A percentile compares a stretch with the other conserved stretches of the same genome.
These are phyloP conservation scores for Agrochola circellaris DNA, from an alignment of 2,888 invertebrate genomes.

Conservation along the genomic window DNA sequence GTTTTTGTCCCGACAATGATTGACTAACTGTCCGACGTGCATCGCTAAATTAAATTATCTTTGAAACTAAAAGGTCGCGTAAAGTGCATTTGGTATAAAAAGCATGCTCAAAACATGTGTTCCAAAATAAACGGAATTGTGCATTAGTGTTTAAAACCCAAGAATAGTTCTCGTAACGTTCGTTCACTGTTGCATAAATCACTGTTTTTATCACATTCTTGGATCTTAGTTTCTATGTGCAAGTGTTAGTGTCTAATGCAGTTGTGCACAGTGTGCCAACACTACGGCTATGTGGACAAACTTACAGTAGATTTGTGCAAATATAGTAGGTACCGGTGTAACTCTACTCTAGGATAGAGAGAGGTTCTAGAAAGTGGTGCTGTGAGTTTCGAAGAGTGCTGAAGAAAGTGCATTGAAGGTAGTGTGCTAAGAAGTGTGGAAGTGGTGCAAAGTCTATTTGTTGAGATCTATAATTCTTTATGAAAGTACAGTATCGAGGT, in stretches of 20 bases:
- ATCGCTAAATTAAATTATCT: conserved; percentile 60
- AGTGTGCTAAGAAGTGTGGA: conserved; percentile 88
- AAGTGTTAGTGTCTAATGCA: conserved; percentile 84
- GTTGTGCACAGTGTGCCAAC: conserved; percentile 82
- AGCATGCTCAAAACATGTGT: conserved; percentile 71
- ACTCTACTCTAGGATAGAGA: conserved; percentile 88
- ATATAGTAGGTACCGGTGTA: conserved; percentile 79
- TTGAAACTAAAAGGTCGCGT: conserved; percentile 55
- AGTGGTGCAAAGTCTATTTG: conserved; percentile 87
- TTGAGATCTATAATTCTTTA: conserved; percentile 85
- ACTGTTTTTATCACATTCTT: conserved; percentile 77
- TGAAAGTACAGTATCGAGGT: background rate
- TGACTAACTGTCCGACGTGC: conserved; percentile 70
- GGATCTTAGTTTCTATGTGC: conserved; percentile 82
- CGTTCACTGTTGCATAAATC: conserved; percentile 60
- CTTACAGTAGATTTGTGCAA: conserved; percentile 85
- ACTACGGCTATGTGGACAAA: conserved; percentile 86
- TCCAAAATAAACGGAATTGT: conserved; percentile 59
- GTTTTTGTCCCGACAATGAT: conserved; percentile 74
- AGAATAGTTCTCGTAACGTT: conserved; percentile 68
- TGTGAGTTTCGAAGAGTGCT: conserved; percentile 82
- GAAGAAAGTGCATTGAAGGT: conserved; percentile 86
- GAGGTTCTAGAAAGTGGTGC: conserved; percentile 80
- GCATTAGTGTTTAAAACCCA: conserved; percentile 72
- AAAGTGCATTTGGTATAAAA: conserved; percentile 67